Evolutionary conservation across 1,140 invertebrate species (phyloP).

Genomic region (Magallana angulata): DNA sequence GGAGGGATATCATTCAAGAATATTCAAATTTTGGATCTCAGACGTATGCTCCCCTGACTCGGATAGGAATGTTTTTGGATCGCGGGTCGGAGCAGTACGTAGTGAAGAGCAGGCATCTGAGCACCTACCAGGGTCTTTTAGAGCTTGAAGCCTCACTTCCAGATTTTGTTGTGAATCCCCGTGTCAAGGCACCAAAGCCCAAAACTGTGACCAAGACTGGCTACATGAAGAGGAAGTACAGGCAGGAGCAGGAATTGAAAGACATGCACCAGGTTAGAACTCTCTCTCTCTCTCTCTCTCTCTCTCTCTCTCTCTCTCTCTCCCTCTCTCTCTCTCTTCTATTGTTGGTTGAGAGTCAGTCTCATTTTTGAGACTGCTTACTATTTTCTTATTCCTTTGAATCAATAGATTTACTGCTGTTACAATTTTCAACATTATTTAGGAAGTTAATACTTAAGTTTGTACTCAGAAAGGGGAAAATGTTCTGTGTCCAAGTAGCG

Average conservation of each 20-base stretch:
- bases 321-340: no score
- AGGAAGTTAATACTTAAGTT: no score
- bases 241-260: conserved; percentile 76
- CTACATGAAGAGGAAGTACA: conserved; percentile 77
- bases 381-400: no score
- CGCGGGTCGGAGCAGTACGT: conserved; percentile 78
- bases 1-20: conserved; percentile 76
- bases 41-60: conserved; percentile 78
- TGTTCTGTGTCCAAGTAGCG: no score
- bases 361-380: no score
- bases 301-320: no score
- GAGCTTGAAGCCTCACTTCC: conserved; percentile 79
- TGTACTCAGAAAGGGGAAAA: no score
- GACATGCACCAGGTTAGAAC: conserved; percentile 76
- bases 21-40: conserved; percentile 76
- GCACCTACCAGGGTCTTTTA: conserved; percentile 77
- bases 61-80: conserved; percentile 79
- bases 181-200: conserved; percentile 76
- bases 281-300: no score
- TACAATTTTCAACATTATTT: no score
- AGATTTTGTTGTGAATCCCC: conserved; percentile 76
- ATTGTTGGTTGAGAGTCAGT: no score
- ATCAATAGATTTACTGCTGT: no score
- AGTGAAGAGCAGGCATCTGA: conserved; percentile 76
- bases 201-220: conserved; percentile 76